Conservation (phyloP, 2,113 vertebrate species). For the Salvelinus fontinalis region DNA sequence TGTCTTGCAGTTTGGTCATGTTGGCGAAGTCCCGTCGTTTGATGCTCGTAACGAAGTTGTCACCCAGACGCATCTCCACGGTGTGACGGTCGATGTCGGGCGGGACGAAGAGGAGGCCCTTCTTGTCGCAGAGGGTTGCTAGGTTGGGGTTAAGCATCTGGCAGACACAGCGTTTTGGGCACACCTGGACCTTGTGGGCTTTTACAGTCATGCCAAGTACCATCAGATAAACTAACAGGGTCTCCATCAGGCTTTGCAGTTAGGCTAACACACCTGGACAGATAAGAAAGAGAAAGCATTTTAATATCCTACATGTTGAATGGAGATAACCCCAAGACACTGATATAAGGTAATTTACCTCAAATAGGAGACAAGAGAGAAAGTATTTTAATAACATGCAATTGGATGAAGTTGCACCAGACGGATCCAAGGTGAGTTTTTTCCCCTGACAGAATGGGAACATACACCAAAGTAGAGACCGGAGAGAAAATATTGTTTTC, state of each 20-base stretch:
- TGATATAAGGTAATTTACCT: not conserved
- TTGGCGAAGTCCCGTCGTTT: conserved; percentile 97
- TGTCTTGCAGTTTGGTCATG: conserved; percentile 97
- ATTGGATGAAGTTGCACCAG: not conserved
- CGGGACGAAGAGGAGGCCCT: conserved; percentile 96
- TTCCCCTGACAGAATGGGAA: too few relatives aligned
- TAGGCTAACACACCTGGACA: conserved; percentile 79
- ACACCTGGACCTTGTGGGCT: conserved; percentile 96
- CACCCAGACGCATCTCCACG: conserved; percentile 92
- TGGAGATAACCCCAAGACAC: not conserved
- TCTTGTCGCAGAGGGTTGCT: conserved; percentile 97
- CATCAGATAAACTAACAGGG: conserved; percentile 91
- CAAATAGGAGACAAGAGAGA: not conserved
- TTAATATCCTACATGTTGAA: not conserved
- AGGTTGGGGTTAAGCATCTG: conserved; percentile 96
- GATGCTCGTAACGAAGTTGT: conserved; percentile 96
- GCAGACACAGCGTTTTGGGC: conserved; percentile 97
- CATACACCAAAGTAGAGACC: too few relatives aligned
- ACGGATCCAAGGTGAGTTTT: not conserved
- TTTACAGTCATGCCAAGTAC: conserved; percentile 85
- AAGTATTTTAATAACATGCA: not conserved
- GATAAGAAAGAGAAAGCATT: conserved; percentile 7
- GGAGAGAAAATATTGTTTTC: too few relatives aligned
- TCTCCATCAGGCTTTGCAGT: conserved; percentile 89
- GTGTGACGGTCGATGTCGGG: conserved; percentile 97